Evolutionary conservation across 1,140 invertebrate species (phyloP).

Genomic region (Venturia canescens): DNA sequence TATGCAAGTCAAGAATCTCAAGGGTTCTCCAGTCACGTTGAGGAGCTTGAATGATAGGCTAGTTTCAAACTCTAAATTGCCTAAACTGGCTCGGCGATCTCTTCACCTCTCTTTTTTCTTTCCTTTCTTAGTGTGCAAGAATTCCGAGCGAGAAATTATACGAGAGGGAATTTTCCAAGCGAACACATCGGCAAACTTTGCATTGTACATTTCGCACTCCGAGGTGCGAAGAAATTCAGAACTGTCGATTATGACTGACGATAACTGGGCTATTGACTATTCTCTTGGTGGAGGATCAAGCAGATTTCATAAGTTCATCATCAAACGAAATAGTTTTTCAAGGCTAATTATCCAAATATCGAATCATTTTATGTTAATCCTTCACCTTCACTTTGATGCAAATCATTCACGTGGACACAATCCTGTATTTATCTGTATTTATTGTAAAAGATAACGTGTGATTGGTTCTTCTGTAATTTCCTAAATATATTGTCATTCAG

Average conservation of each 20-base stretch:
- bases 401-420: too few species aligned
- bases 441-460: too few species aligned
- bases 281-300: too few species aligned
- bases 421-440: too few species aligned
- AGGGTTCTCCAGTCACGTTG: constrained; percentile 26
- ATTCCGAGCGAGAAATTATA: constrained; percentile 8
- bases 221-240: neutral
- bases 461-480: too few species aligned
- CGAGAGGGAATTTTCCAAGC: neutral
- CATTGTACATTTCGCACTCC: neutral
- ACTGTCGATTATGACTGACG: neutral
- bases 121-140: neutral
- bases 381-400: too few species aligned
- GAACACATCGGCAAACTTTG: neutral
- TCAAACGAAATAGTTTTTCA: too few species aligned
- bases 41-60: constrained; percentile 29
- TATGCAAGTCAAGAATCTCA: constrained; percentile 25
- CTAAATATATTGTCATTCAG: too few species aligned
- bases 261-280: too few species aligned
- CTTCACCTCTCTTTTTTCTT: neutral
- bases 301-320: too few species aligned
- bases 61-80: constrained; percentile 16
- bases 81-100: neutral
- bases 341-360: too few species aligned
- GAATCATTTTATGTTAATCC: too few species aligned